These are phyloP conservation scores for Phoeniculus purpureus DNA, from an alignment of 2,797 vertebrate species.

Conservation along the genomic window DNA sequence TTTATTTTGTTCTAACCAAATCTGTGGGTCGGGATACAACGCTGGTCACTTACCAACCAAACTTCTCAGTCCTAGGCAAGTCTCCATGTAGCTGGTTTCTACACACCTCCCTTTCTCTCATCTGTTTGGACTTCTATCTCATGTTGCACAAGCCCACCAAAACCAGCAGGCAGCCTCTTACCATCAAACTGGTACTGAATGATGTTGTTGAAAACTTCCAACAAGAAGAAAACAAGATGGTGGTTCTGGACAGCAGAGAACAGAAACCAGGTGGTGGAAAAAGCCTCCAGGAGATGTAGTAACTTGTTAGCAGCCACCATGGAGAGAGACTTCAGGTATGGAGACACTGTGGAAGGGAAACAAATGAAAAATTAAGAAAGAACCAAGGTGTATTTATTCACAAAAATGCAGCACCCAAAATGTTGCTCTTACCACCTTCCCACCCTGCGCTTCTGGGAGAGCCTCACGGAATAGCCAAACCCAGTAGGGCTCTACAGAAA, in stretches of 20 bases:
- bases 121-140: neutral
- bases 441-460: neutral
- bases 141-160: neutral
- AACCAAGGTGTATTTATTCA: neutral
- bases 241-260: conserved; percentile 95
- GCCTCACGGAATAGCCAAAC: neutral
- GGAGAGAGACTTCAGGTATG: conserved; percentile 96
- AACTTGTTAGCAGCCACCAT: conserved; percentile 98
- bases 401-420: neutral
- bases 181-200: conserved; percentile 99
- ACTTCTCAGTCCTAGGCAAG: neutral
- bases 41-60: neutral
- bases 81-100: neutral
- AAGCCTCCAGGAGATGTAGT: conserved; percentile 95
- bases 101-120: neutral
- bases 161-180: conserved; percentile 61
- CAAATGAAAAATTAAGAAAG: neutral
- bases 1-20: neutral
- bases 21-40: neutral
- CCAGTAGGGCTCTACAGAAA: neutral
- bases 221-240: conserved; percentile 95
- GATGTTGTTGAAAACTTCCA: conserved; percentile 98
- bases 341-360: conserved; percentile 85
- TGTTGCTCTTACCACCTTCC: neutral
- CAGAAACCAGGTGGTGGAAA: conserved; percentile 96